A percentile compares a stretch with the other conserved stretches of the same genome.
Evolutionary conservation across 2,888 invertebrate genomes (phyloP).

Genomic region (Pegoplata infirma): DNA sequence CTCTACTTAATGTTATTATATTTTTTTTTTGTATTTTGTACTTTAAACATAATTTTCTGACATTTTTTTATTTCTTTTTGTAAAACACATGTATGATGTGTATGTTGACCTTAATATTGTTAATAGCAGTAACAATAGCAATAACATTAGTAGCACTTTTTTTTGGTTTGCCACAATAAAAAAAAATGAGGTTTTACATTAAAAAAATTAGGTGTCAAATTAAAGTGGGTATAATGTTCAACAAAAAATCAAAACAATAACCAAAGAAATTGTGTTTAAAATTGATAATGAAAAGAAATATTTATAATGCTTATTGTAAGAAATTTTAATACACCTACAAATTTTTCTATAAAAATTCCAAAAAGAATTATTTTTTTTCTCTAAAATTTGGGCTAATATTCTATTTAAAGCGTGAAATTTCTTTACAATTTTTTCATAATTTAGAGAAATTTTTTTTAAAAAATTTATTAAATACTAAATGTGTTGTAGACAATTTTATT

Average conservation of each 20-base stretch:
- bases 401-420: no score
- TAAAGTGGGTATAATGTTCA: not conserved
- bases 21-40: not conserved
- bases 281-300: not conserved
- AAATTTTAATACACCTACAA: no score
- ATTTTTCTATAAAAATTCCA: no score
- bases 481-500: no score
- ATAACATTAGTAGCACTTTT: not conserved
- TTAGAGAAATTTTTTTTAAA: no score
- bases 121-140: slow-evolving; percentile 12
- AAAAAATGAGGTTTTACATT: slow-evolving; percentile 9
- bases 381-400: no score
- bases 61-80: slow-evolving; percentile 10
- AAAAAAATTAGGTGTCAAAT: not conserved
- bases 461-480: no score
- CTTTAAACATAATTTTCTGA: slow-evolving; percentile 8
- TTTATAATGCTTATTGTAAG: no score
- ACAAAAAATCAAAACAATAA: not conserved
- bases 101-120: slow-evolving; percentile 27
- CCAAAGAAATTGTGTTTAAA: not conserved
- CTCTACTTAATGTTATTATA: slow-evolving; percentile 22
- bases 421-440: no score
- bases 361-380: no score
- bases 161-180: not conserved
- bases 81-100: not conserved